A percentile compares a stretch with the other conserved stretches of the same genome.
Evolutionary conservation across 2,888 invertebrate species (phyloP).

Genomic region (Belgica antarctica): DNA sequence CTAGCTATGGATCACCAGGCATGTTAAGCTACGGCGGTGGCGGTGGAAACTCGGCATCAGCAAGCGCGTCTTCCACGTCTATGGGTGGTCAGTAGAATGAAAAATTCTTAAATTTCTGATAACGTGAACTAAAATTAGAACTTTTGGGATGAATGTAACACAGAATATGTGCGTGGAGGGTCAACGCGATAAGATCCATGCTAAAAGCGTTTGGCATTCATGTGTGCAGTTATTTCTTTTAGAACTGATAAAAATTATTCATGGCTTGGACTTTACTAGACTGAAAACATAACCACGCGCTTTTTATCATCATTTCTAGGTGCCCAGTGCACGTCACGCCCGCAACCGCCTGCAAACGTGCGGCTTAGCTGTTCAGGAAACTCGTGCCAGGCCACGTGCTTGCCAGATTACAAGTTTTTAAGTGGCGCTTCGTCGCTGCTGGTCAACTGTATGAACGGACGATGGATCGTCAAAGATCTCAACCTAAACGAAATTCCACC

Average conservation of each 20-base stretch:
- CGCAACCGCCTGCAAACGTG: slow-evolving; percentile 50
- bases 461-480: slow-evolving; percentile 57
- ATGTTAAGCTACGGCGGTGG: not conserved
- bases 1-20: not conserved
- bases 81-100: slow-evolving; percentile 2
- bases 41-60: slow-evolving; percentile 11
- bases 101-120: slow-evolving; percentile 17
- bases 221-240: no score
- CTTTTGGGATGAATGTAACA: not conserved
- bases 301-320: slow-evolving; percentile 5
- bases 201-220: no score
- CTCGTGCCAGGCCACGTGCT: slow-evolving; percentile 58
- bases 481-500: slow-evolving; percentile 58
- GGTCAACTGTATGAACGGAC: slow-evolving; percentile 56
- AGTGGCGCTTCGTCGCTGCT: slow-evolving; percentile 56
- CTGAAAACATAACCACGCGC: not conserved
- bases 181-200: slow-evolving; percentile 6
- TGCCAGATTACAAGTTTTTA: slow-evolving; percentile 58
- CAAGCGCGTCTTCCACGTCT: slow-evolving; percentile 22
- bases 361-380: slow-evolving; percentile 50
- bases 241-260: not conserved
- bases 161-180: not conserved
- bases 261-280: not conserved
- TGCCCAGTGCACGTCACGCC: slow-evolving; percentile 33
- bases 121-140: slow-evolving; percentile 37